Conservation (phyloP, 2,888 invertebrate species). For the Tiphia femorata region DNA sequence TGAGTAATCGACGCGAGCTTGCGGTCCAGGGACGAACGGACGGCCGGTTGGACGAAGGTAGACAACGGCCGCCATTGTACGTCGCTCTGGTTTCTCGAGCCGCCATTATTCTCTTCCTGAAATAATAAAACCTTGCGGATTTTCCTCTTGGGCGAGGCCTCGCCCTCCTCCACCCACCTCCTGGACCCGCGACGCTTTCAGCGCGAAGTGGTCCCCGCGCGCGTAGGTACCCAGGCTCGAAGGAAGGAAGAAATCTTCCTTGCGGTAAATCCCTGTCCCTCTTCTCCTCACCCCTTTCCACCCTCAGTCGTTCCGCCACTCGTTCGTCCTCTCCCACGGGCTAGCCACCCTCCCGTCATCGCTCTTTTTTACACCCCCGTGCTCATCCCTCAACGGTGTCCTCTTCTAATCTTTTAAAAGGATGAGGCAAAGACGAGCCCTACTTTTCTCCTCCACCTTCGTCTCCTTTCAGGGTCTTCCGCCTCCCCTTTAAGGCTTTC, state of each 20-base stretch:
- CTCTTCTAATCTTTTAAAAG: constrained; percentile 49
- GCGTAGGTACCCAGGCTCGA: constrained; percentile 4
- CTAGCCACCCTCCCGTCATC: background rate
- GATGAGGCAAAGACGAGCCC: constrained; percentile 34
- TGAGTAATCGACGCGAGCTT: no score
- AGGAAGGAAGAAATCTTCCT: constrained; percentile 29
- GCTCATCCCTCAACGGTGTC: background rate
- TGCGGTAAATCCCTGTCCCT: constrained; percentile 33
- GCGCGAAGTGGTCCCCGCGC: constrained; percentile 10
- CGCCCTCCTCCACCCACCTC: no score
- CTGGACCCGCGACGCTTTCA: constrained; percentile 15
- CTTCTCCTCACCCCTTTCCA: background rate
- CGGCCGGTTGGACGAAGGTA: no score
- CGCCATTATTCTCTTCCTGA: constrained; percentile 30
- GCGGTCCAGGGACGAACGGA: no score
- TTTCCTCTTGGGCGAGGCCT: constrained; percentile 9
- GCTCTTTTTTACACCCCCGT: constrained; percentile 19
- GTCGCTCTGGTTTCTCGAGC: no score
- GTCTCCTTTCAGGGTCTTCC: no score
- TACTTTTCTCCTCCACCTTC: constrained; percentile 1
- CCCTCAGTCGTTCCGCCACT: background rate
- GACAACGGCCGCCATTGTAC: no score
- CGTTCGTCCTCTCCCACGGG: background rate
- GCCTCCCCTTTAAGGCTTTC: no score
- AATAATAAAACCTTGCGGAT: constrained; percentile 41